These are phyloP conservation scores for Scarus forsteni DNA, from an alignment of 2,797 vertebrate species.

Conservation along the genomic window DNA sequence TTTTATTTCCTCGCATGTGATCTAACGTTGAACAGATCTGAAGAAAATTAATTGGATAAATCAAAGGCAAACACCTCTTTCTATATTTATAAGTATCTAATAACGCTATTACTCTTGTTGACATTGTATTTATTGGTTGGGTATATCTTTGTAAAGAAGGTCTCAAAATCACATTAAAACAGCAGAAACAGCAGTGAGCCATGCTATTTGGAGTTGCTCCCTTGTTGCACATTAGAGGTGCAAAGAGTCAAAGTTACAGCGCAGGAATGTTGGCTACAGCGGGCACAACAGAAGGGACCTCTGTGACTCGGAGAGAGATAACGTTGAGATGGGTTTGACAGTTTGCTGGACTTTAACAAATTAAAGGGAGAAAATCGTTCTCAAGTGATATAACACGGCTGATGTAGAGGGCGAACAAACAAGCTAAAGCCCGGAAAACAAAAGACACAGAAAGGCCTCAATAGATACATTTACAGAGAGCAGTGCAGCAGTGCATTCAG, in stretches of 20 bases:
- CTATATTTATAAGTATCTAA: slow-evolving; percentile 85
- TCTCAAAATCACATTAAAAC: slow-evolving; percentile 64
- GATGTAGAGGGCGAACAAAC: slow-evolving; percentile 37
- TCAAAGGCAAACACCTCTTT: slow-evolving; percentile 79
- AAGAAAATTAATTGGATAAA: slow-evolving; percentile 81
- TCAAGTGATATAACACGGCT: slow-evolving; percentile 58
- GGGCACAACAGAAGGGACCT: slow-evolving; percentile 43
- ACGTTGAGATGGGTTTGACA: slow-evolving; percentile 58
- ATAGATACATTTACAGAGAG: slow-evolving; percentile 7
- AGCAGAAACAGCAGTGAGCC: slow-evolving; percentile 34
- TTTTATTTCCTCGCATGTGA: slow-evolving; percentile 65
- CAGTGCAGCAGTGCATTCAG: slow-evolving; percentile 5
- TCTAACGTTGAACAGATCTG: slow-evolving; percentile 55
- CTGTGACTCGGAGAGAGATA: slow-evolving; percentile 66
- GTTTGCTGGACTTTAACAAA: slow-evolving; percentile 64
- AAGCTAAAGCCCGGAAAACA: slow-evolving; percentile 13
- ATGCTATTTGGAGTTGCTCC: slow-evolving; percentile 62
- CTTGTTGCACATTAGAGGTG: slow-evolving; percentile 60
- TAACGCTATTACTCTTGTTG: slow-evolving; percentile 81
- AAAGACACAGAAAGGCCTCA: slow-evolving; percentile 20
- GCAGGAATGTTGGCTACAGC: slow-evolving; percentile 66
- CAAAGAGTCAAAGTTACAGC: slow-evolving; percentile 56
- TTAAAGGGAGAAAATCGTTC: slow-evolving; percentile 53
- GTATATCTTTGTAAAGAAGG: slow-evolving; percentile 65
- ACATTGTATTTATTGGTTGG: slow-evolving; percentile 77